These are phyloP conservation scores for Menidia beryllina DNA, from an alignment of 2,113 vertebrate genomes.

Conservation along the genomic window DNA sequence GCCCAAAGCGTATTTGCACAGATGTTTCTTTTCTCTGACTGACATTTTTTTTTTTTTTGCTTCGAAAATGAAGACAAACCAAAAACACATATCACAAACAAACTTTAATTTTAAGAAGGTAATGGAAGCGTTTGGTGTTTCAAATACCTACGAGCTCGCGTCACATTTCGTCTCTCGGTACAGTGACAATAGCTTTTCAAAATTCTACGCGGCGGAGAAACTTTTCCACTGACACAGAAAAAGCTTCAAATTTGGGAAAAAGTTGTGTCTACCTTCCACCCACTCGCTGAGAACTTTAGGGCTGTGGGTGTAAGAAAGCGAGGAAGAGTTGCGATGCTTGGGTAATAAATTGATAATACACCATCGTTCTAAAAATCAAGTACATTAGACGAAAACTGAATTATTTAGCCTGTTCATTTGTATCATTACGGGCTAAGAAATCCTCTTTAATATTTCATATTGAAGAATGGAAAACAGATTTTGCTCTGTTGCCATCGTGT, in stretches of 20 bases:
- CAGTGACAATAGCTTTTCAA: constrained; percentile 10
- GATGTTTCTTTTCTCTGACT: not conserved
- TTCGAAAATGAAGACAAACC: not conserved
- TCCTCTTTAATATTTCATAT: constrained; percentile 61
- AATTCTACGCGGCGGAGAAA: constrained; percentile 12
- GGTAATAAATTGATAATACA: constrained; percentile 67
- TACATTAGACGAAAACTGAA: constrained; percentile 55
- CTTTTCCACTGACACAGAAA: constrained; percentile 39
- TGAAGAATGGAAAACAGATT: constrained; percentile 4
- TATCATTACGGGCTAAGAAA: constrained; percentile 46
- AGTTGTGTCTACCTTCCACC: constrained; percentile 59
- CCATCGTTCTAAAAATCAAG: constrained; percentile 55
- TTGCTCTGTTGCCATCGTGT: constrained; percentile 20
- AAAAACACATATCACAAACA: not conserved
- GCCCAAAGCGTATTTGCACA: not conserved
- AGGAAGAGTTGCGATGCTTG: constrained; percentile 44
- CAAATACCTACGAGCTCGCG: not conserved
- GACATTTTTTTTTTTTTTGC: not conserved
- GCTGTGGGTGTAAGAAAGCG: constrained; percentile 44
- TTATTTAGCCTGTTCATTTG: constrained; percentile 54
- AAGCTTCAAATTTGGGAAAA: constrained; percentile 41
- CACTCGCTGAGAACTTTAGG: constrained; percentile 53
- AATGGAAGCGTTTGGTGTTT: not conserved
- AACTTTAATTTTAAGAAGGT: not conserved
- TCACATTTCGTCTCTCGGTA: not conserved